Conservation (phyloP, 2,113 vertebrate genomes). For the Aleadryas rufinucha region DNA sequence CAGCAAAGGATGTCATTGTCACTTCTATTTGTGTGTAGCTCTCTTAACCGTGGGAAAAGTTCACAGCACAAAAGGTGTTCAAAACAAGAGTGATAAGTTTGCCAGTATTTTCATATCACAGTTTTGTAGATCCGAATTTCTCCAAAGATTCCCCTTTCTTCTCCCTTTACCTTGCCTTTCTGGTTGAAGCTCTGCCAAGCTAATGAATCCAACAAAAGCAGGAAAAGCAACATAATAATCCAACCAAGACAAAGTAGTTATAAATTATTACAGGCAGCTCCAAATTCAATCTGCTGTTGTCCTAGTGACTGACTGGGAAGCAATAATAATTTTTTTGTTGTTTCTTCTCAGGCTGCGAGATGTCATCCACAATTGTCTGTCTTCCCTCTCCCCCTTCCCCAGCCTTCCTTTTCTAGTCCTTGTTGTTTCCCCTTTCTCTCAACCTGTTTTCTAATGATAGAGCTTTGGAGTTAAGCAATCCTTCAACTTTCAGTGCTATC, state of each 20-base stretch:
- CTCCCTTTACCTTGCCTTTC: background rate
- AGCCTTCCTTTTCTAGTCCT: background rate
- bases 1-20: background rate
- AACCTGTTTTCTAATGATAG: background rate
- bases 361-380: background rate
- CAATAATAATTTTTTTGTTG: conserved; percentile 10
- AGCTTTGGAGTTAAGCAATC: background rate
- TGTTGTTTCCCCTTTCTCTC: background rate
- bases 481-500: background rate
- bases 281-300: conserved; percentile 49
- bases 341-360: background rate
- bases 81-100: background rate
- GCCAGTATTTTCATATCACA: background rate
- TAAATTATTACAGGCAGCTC: conserved; percentile 42
- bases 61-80: background rate
- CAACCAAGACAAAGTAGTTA: conserved; percentile 25
- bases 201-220: background rate
- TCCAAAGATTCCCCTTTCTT: background rate
- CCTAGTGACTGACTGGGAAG: conserved; percentile 28
- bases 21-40: background rate
- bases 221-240: conserved; percentile 6
- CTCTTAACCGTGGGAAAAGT: background rate
- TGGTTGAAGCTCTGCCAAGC: background rate
- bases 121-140: background rate
- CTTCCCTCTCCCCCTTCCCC: background rate